Evolutionary conservation across 1,140 invertebrate species (phyloP).

Genomic region (Venturia canescens): DNA sequence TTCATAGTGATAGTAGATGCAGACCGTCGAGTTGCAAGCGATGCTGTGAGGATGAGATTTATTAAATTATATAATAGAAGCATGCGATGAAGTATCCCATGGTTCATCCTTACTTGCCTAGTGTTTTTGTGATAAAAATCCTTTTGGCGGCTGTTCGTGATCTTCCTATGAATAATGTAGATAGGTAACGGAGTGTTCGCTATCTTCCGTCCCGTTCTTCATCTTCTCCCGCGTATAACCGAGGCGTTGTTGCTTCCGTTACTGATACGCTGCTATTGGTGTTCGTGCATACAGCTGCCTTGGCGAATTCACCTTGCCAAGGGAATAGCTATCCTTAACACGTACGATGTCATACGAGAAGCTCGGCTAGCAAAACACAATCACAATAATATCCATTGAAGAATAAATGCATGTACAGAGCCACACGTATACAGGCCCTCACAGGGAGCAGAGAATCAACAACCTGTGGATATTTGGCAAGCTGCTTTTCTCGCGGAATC

Average conservation of each 20-base stretch:
- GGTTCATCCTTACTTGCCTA: background rate
- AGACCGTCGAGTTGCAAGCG: background rate
- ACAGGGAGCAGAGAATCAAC: constrained; percentile 68
- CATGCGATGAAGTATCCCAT: constrained; percentile 17
- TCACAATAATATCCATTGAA: background rate
- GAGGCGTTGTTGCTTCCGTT: constrained; percentile 13
- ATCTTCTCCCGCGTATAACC: background rate
- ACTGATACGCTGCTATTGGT: constrained; percentile 12
- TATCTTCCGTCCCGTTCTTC: constrained; percentile 24
- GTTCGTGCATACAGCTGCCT: background rate
- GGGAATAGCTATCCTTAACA: constrained; percentile 52
- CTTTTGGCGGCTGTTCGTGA: constrained; percentile 35
- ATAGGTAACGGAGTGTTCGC: constrained; percentile 29
- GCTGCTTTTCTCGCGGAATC: constrained; percentile 64
- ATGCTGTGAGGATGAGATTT: constrained; percentile 27
- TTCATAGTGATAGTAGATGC: background rate
- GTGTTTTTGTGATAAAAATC: constrained; percentile 36
- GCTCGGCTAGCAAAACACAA: constrained; percentile 2
- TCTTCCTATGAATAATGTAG: constrained; percentile 37
- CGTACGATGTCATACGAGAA: constrained; percentile 48
- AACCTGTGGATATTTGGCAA: constrained; percentile 75
- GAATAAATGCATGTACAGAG: background rate
- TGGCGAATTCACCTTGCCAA: background rate
- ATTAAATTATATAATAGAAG: constrained; percentile 39
- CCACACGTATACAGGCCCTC: constrained; percentile 40